Conservation (phyloP, 1,140 invertebrate genomes). For the Holcopasites calliopsidis region DNA sequence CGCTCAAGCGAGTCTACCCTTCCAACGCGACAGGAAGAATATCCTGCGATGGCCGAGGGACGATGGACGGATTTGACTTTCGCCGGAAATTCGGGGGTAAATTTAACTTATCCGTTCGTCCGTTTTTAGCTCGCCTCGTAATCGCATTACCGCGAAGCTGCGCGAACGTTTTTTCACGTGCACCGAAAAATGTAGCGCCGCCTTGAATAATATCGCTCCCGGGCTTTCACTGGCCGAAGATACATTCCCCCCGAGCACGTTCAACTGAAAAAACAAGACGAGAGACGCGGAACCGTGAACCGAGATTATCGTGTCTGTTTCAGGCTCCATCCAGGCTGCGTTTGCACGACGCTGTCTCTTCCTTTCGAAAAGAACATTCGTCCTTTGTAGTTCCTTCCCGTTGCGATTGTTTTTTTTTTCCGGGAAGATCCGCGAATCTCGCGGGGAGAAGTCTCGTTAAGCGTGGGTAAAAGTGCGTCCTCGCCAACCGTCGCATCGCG, state of each 20-base stretch:
- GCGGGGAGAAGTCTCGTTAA: too few relatives aligned
- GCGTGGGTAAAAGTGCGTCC: too few relatives aligned
- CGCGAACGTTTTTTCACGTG: constrained; percentile 3
- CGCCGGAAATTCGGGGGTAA: constrained; percentile 62
- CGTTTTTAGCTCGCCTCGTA: constrained; percentile 56
- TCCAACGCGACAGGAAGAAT: background rate
- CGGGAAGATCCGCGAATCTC: background rate
- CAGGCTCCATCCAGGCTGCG: background rate
- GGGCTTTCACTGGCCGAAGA: background rate
- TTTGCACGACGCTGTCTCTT: too few relatives aligned
- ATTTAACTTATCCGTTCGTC: constrained; percentile 62
- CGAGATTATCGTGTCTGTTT: constrained; percentile 17
- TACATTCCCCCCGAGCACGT: background rate
- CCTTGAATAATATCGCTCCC: constrained; percentile 31
- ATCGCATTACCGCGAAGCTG: constrained; percentile 27
- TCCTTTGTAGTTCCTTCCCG: background rate
- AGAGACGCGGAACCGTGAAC: background rate
- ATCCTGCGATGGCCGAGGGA: background rate
- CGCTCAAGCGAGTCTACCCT: constrained; percentile 31
- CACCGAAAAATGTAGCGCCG: constrained; percentile 22
- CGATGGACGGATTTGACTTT: background rate
- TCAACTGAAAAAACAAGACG: background rate
- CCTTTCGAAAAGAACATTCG: background rate
- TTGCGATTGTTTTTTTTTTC: background rate
- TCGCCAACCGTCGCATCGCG: too few relatives aligned